Conservation (phyloP, 2,888 invertebrate species). For the Euphydryas editha region DNA sequence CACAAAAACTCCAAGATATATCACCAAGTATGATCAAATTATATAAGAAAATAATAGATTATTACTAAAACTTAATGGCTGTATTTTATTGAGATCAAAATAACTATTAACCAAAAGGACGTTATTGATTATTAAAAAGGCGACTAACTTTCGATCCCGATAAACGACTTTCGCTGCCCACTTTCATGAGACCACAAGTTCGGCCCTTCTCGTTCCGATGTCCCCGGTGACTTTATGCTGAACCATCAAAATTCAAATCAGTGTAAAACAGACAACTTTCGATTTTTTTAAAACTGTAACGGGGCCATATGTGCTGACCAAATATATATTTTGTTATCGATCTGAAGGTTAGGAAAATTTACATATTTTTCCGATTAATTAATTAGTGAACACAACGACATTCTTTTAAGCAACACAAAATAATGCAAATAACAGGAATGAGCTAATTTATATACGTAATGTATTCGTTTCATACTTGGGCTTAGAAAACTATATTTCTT, state of each 20-base stretch:
- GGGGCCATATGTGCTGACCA: neutral
- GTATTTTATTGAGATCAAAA: neutral
- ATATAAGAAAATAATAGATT: too few species aligned
- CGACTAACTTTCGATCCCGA: constrained; percentile 44
- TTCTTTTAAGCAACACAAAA: too few species aligned
- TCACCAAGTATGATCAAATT: too few species aligned
- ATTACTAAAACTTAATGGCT: too few species aligned
- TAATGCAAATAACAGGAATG: too few species aligned
- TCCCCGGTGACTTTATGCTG: constrained; percentile 21
- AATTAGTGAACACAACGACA: too few species aligned
- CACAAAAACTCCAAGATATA: too few species aligned
- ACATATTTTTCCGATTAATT: too few species aligned
- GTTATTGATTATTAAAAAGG: constrained; percentile 17
- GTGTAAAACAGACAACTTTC: constrained; percentile 45
- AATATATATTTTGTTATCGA: neutral
- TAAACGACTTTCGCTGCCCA: constrained; percentile 48
- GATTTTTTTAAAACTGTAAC: constrained; percentile 40
- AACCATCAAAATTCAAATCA: constrained; percentile 37
- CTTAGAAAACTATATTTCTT: too few species aligned
- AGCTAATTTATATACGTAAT: too few species aligned
- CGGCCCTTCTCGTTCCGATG: constrained; percentile 29
- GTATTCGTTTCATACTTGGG: too few species aligned
- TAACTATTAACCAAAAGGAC: constrained; percentile 13
- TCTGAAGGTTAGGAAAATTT: too few species aligned
- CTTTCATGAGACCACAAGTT: constrained; percentile 43